Percentiles rank a stretch among this genome's conserved stretches.
phyloP scores from a whole-genome alignment of 2,797 vertebrate species.

The Cottoperca gobio region DNA sequence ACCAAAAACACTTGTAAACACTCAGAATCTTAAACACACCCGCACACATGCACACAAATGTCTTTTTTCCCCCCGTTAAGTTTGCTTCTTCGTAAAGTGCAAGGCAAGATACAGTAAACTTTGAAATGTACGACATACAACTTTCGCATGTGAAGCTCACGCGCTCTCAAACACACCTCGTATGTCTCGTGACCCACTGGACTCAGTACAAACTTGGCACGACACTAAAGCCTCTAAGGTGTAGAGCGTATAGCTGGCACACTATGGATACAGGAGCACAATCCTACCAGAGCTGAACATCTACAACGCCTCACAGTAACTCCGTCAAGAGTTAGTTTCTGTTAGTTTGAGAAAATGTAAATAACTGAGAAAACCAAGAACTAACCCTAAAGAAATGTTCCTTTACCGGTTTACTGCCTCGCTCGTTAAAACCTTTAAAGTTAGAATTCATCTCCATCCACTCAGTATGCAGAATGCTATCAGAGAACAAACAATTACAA shows the following conservation, averaged over 20 bases:
- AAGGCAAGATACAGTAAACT: slow-evolving; percentile 86
- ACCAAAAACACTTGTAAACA: slow-evolving; percentile 69
- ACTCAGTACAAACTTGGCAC: slow-evolving; percentile 81
- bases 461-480: too few species aligned
- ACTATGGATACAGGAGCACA: slow-evolving; percentile 75
- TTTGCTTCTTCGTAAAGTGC: slow-evolving; percentile 86
- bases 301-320: slow-evolving; percentile 56
- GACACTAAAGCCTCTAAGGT: slow-evolving; percentile 79
- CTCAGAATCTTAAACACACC: slow-evolving; percentile 55
- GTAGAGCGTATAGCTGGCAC: slow-evolving; percentile 73
- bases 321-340: not conserved
- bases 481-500: too few species aligned
- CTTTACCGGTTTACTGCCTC: not conserved
- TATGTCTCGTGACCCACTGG: slow-evolving; percentile 64
- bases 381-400: not conserved
- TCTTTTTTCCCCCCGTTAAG: slow-evolving; percentile 64
- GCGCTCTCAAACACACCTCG: slow-evolving; percentile 27
- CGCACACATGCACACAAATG: slow-evolving; percentile 44
- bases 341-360: not conserved
- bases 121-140: slow-evolving; percentile 81
- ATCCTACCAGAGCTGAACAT: slow-evolving; percentile 67
- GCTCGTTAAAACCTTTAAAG: too few species aligned
- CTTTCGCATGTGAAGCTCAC: slow-evolving; percentile 40
- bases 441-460: too few species aligned
- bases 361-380: slow-evolving; percentile 13